Evolutionary conservation across 1,140 invertebrate genomes (phyloP).

Genomic region (Idris sp.): DNA sequence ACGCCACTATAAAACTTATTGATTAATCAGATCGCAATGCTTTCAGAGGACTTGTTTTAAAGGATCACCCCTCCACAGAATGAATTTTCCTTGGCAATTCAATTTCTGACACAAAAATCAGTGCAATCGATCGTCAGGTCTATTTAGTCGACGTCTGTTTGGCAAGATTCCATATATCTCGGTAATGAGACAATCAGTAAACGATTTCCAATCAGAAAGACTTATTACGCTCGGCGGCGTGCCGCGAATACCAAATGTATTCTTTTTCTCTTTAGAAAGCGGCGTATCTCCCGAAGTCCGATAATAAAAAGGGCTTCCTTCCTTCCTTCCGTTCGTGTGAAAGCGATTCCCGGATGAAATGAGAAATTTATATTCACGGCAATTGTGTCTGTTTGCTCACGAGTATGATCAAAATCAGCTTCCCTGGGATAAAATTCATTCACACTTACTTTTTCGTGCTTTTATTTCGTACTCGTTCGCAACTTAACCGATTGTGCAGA

Average conservation of each 20-base stretch:
- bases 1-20: neutral
- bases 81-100: slow-evolving; percentile 10
- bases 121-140: slow-evolving; percentile 12
- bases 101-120: slow-evolving; percentile 22
- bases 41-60: slow-evolving; percentile 1
- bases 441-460: slow-evolving; percentile 7
- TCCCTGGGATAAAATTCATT: slow-evolving; percentile 32
- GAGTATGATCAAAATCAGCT: slow-evolving; percentile 42
- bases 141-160: slow-evolving; percentile 17
- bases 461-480: slow-evolving; percentile 19
- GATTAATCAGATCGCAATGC: slow-evolving; percentile 6
- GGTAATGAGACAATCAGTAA: slow-evolving; percentile 56
- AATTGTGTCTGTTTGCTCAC: slow-evolving; percentile 33
- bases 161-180: slow-evolving; percentile 29
- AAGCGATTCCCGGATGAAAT: slow-evolving; percentile 39
- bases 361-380: slow-evolving; percentile 58
- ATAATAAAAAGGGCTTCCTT: slow-evolving; percentile 31
- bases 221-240: slow-evolving; percentile 51
- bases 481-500: slow-evolving; percentile 4
- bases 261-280: slow-evolving; percentile 36
- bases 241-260: slow-evolving; percentile 58
- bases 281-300: slow-evolving; percentile 8
- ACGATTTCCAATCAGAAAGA: slow-evolving; percentile 61
- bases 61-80: no score
- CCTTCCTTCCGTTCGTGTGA: slow-evolving; percentile 12